These are phyloP conservation scores for Chaenodraco wilsoni DNA, from an alignment of 2,797 vertebrate species.

Conservation along the genomic window DNA sequence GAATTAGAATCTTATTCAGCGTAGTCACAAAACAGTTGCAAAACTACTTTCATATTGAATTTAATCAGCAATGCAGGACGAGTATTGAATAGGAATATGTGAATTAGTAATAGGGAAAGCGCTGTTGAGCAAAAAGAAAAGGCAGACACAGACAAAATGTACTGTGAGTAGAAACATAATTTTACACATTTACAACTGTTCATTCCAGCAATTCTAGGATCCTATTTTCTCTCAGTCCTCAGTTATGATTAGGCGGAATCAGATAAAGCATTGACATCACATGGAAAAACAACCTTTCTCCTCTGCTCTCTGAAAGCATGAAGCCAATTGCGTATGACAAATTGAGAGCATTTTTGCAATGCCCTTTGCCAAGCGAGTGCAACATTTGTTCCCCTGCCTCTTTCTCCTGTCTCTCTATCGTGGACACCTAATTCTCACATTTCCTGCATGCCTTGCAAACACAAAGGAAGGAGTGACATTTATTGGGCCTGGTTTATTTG, in stretches of 20 bases:
- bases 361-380: constrained; percentile 58
- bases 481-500: constrained; percentile 82
- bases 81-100: constrained; percentile 30
- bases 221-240: constrained; percentile 41
- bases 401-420: constrained; percentile 59
- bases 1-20: constrained; percentile 40
- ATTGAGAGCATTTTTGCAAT: constrained; percentile 67
- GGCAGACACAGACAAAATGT: constrained; percentile 33
- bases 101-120: constrained; percentile 30
- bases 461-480: constrained; percentile 75
- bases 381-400: constrained; percentile 64
- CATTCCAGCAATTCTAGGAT: constrained; percentile 37
- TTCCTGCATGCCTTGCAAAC: constrained; percentile 74
- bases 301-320: constrained; percentile 47
- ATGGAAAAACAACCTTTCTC: constrained; percentile 50
- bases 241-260: constrained; percentile 51
- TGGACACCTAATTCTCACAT: constrained; percentile 61
- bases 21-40: constrained; percentile 22
- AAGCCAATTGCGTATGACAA: constrained; percentile 69
- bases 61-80: constrained; percentile 45
- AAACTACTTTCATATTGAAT: constrained; percentile 36
- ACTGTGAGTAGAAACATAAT: constrained; percentile 9
- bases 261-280: constrained; percentile 54
- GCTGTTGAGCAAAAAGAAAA: constrained; percentile 43
- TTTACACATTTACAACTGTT: constrained; percentile 52